A percentile compares a stretch with the other conserved stretches of the same genome.
These are phyloP conservation scores for Siniperca obscura DNA, from an alignment of 2,797 vertebrate species.

Conservation along the genomic window DNA sequence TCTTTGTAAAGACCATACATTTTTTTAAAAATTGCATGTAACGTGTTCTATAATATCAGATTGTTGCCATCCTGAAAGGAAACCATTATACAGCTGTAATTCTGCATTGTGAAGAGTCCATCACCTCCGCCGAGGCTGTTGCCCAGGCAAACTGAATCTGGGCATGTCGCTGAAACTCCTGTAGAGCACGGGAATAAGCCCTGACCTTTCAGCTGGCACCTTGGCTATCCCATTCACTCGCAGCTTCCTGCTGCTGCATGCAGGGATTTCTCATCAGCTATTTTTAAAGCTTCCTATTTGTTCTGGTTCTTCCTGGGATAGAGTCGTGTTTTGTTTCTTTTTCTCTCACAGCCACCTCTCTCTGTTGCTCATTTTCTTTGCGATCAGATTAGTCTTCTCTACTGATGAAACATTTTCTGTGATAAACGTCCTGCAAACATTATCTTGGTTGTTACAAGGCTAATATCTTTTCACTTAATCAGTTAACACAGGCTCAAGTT, in stretches of 20 bases:
- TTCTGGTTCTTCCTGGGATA: conserved; percentile 67
- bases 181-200: conserved; percentile 26
- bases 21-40: no score
- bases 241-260: conserved; percentile 69
- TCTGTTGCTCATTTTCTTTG: conserved; percentile 18
- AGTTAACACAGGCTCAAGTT: background rate
- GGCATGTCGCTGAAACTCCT: conserved; percentile 21
- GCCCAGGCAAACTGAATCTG: conserved; percentile 45
- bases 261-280: conserved; percentile 67
- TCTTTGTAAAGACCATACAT: background rate
- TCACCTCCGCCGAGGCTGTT: conserved; percentile 34
- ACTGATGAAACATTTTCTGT: background rate
- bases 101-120: background rate
- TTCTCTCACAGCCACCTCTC: background rate
- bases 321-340: conserved; percentile 33
- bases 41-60: background rate
- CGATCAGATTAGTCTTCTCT: background rate
- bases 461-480: background rate
- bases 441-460: background rate
- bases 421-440: background rate
- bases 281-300: conserved; percentile 77
- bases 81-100: background rate
- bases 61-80: background rate
- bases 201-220: conserved; percentile 71
- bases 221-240: conserved; percentile 54